phyloP scores from a whole-genome alignment of 2,888 invertebrate species.

The Macrosoma leucophasiata region DNA sequence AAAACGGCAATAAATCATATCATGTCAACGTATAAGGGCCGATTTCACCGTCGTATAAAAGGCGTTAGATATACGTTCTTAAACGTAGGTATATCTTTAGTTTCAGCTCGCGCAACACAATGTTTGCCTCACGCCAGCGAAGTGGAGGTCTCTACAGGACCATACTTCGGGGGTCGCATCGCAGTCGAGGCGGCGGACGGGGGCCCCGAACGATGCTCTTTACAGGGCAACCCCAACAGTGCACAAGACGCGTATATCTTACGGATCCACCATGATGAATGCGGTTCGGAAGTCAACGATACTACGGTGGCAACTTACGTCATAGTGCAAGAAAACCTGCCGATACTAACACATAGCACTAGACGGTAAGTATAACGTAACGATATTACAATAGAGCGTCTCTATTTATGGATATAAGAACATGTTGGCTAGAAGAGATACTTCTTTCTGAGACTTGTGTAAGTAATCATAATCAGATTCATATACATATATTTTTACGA shows the following conservation, averaged over 20 bases:
- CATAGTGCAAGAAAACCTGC: slow-evolving; percentile 87
- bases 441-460: no score
- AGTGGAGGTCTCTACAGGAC: slow-evolving; percentile 88
- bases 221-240: slow-evolving; percentile 84
- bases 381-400: no score
- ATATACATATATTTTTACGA: no score
- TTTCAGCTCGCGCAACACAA: slow-evolving; percentile 87
- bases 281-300: slow-evolving; percentile 84
- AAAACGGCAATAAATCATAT: no score
- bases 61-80: no score
- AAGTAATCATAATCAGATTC: no score
- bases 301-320: slow-evolving; percentile 89
- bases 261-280: slow-evolving; percentile 82
- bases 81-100: no score
- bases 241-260: slow-evolving; percentile 83
- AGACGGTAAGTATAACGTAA: slow-evolving; percentile 77
- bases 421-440: no score
- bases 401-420: no score
- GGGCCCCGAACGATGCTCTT: slow-evolving; percentile 80
- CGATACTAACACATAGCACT: slow-evolving; percentile 88
- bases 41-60: no score
- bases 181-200: slow-evolving; percentile 84
- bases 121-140: slow-evolving; percentile 88
- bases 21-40: no score
- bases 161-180: slow-evolving; percentile 86